A percentile compares a stretch with the other conserved stretches of the same genome.
phyloP scores from a whole-genome alignment of 2,888 invertebrate genomes.

The Portevinia maculata region DNA sequence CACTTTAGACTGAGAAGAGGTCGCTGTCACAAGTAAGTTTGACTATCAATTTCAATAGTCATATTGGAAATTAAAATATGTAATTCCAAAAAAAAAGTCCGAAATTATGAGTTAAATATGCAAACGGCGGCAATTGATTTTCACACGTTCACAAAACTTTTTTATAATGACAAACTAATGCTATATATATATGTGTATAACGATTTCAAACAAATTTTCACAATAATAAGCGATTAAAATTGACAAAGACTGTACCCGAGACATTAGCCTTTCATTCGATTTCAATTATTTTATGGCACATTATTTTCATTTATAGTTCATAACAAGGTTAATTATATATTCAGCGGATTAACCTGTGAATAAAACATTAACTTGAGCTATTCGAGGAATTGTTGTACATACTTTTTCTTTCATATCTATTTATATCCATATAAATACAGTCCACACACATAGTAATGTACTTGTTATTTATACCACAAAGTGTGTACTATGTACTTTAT shows the following conservation, averaged over 20 bases:
- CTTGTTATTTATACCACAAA: conserved; percentile 8
- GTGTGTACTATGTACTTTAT: conserved; percentile 5
- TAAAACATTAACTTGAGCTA: conserved; percentile 23
- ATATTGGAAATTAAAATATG: no score
- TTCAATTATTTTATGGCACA: conserved; percentile 27
- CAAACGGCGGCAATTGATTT: no score
- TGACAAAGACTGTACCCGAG: conserved; percentile 4
- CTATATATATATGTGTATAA: no score
- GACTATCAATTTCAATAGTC: no score
- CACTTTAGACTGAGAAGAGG: no score
- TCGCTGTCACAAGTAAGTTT: no score
- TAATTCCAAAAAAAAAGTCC: no score
- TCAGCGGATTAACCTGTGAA: conserved; percentile 24
- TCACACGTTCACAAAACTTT: no score
- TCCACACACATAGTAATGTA: not conserved
- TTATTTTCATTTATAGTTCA: conserved; percentile 34
- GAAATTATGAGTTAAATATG: no score
- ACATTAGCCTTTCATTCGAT: conserved; percentile 10
- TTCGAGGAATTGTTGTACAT: conserved; percentile 1
- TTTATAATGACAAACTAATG: no score
- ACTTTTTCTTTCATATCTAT: not conserved
- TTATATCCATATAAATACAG: not conserved
- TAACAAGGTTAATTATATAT: conserved; percentile 25
- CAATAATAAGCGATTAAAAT: conserved; percentile 16
- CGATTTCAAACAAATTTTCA: conserved; percentile 17